A percentile compares a stretch with the other conserved stretches of the same genome.
Conservation (phyloP, 2,113 vertebrate genomes). For the Uria lomvia region DNA sequence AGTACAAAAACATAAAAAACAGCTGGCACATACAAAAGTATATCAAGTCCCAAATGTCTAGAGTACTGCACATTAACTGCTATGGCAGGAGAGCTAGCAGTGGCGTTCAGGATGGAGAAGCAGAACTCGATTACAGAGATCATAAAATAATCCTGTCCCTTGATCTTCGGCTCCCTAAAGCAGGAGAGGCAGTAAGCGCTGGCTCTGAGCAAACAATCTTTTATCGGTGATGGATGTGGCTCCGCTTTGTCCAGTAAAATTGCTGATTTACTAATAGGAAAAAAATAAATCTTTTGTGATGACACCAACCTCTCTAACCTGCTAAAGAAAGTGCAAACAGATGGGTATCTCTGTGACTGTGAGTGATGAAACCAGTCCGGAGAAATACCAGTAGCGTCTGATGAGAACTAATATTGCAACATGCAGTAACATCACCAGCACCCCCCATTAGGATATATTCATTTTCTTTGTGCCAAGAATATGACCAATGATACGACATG, state of each 20-base stretch:
- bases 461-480: neutral
- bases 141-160: constrained; percentile 32
- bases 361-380: constrained; percentile 33
- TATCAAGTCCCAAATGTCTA: constrained; percentile 4
- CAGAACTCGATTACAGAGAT: constrained; percentile 26
- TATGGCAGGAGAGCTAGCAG: neutral
- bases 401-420: neutral
- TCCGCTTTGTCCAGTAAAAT: constrained; percentile 43
- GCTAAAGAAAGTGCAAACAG: constrained; percentile 30
- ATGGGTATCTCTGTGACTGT: constrained; percentile 38
- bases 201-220: neutral
- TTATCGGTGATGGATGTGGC: neutral
- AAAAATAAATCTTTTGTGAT: constrained; percentile 50
- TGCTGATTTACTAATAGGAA: constrained; percentile 52
- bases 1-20: constrained; percentile 3
- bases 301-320: constrained; percentile 33
- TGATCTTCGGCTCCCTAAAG: constrained; percentile 6
- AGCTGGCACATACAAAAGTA: neutral
- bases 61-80: constrained; percentile 37
- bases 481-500: neutral
- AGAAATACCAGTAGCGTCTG: neutral
- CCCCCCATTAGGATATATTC: neutral
- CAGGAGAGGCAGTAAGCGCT: neutral
- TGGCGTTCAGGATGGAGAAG: neutral
- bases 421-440: neutral